phyloP scores from a whole-genome alignment of 2,113 vertebrate species.

The pig (Sus scrofa) region DNA sequence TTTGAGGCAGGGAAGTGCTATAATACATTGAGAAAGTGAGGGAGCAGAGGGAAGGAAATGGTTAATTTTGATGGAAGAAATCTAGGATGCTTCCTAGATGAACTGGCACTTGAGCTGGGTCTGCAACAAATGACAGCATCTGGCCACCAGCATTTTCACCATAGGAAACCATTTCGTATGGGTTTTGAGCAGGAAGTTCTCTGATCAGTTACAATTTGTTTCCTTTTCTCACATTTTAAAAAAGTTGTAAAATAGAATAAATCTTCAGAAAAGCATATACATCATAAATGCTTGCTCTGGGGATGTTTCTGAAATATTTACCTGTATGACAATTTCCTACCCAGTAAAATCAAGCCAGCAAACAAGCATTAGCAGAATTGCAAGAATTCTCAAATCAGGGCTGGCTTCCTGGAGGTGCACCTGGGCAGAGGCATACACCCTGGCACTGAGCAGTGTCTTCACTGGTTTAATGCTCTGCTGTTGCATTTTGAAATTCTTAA shows the following conservation, averaged over 20 bases:
- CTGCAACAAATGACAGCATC: background rate
- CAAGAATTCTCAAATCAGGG: background rate
- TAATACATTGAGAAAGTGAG: background rate
- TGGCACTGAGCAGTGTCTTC: background rate
- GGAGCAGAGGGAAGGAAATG: background rate
- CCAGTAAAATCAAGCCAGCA: background rate
- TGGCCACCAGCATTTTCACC: background rate
- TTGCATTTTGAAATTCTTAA: background rate
- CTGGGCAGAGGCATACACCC: background rate
- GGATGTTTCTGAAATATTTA: slow-evolving; percentile 9
- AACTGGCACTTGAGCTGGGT: background rate
- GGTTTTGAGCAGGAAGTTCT: background rate
- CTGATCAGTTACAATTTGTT: background rate
- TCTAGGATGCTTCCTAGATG: background rate
- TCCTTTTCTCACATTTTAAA: background rate
- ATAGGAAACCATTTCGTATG: background rate
- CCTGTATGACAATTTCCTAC: background rate
- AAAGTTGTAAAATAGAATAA: background rate
- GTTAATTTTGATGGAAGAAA: background rate
- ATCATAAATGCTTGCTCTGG: background rate
- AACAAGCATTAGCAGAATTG: background rate
- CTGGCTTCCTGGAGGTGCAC: background rate
- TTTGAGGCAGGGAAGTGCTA: background rate
- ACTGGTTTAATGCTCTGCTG: background rate
- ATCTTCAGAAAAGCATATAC: background rate